Evolutionary conservation across 2,797 vertebrate genomes (phyloP).

Genomic region (Lepus townsendii): DNA sequence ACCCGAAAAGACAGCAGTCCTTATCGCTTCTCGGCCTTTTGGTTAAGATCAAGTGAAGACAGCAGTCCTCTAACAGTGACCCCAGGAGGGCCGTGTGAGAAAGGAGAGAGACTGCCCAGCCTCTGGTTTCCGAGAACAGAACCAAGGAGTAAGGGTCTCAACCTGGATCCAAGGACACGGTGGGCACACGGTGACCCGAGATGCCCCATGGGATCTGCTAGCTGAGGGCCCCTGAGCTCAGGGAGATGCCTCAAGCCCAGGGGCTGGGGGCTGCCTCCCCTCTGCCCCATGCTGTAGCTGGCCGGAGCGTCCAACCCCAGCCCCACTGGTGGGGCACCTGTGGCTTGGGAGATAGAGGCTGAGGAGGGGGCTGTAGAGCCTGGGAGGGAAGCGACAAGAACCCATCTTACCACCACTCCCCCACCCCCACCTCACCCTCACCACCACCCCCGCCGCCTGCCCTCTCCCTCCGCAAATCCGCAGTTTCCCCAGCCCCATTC

Average conservation of each 20-base stretch:
- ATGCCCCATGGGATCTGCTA: not conserved
- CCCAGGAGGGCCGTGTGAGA: not conserved
- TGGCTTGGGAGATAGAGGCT: not conserved
- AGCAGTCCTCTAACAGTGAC: not conserved
- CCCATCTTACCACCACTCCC: no score
- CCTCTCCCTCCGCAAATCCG: not conserved
- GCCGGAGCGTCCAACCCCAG: not conserved
- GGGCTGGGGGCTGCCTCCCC: not conserved
- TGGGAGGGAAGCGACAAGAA: not conserved
- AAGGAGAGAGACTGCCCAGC: not conserved
- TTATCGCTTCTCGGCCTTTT: not conserved
- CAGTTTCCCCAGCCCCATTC: not conserved
- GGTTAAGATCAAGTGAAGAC: not conserved
- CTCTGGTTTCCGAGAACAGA: not conserved
- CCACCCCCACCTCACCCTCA: no score
- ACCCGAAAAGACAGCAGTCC: not conserved
- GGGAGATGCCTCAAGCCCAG: not conserved
- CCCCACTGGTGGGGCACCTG: not conserved
- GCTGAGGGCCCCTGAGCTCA: not conserved
- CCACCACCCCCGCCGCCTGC: no score
- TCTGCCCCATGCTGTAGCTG: not conserved
- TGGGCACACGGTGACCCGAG: not conserved
- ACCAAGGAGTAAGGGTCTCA: not conserved
- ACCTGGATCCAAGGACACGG: not conserved
- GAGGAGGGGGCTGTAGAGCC: not conserved